Percentiles rank a stretch among this genome's conserved stretches.
Evolutionary conservation across 1,140 invertebrate species (phyloP).

Genomic region (Drosophila kohkoa): DNA sequence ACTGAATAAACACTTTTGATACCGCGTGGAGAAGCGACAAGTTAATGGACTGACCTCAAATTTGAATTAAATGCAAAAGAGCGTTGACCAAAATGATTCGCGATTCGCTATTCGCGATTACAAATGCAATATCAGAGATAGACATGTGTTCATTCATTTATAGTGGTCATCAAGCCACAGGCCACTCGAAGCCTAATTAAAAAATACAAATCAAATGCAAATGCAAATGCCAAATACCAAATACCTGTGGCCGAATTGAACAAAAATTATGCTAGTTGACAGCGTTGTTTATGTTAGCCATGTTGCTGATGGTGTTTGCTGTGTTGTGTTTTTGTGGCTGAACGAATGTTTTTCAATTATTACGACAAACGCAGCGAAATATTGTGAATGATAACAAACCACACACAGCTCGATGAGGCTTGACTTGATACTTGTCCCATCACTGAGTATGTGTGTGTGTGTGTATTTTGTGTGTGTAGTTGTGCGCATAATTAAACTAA

Average conservation of each 20-base stretch:
- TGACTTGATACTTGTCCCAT: constrained; percentile 15
- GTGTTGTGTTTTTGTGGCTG: constrained; percentile 37
- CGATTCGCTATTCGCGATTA: constrained; percentile 3
- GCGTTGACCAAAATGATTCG: constrained; percentile 7
- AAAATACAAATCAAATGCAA: constrained; percentile 38
- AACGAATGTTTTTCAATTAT: constrained; percentile 60
- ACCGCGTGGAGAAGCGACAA: background rate
- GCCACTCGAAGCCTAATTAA: constrained; percentile 53
- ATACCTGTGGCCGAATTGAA: constrained; percentile 40
- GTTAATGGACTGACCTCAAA: constrained; percentile 31
- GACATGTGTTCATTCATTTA: constrained; percentile 42
- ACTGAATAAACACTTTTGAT: background rate
- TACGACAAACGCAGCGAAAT: constrained; percentile 57
- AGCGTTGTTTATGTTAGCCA: constrained; percentile 39
- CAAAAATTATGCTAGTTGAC: constrained; percentile 57
- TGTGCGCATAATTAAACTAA: constrained; percentile 71
- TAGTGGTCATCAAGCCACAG: constrained; percentile 29
- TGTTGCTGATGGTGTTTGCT: background rate
- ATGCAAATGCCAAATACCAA: constrained; percentile 61
- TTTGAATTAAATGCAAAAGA: constrained; percentile 11
- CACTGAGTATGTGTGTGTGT: background rate
- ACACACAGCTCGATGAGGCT: constrained; percentile 24
- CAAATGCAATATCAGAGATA: constrained; percentile 12
- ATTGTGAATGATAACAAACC: constrained; percentile 58
- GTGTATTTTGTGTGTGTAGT: background rate